These are phyloP conservation scores for Syngnathus floridae DNA, from an alignment of 2,113 vertebrate genomes.

Conservation along the genomic window DNA sequence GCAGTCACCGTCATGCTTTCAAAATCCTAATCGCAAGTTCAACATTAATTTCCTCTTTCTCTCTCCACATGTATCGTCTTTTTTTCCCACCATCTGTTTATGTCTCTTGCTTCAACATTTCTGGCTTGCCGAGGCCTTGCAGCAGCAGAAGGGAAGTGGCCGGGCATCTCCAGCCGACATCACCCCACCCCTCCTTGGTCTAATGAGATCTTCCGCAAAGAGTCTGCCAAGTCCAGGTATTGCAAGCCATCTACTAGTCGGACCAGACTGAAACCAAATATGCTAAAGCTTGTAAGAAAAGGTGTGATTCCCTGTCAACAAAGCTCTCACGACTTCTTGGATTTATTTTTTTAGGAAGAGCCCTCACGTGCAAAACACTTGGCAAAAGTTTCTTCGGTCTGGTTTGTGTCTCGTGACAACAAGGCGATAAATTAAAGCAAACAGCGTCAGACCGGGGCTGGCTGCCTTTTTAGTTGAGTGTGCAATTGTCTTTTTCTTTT, in stretches of 20 bases:
- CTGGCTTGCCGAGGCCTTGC: slow-evolving; percentile 26
- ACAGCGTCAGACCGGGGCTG: slow-evolving; percentile 25
- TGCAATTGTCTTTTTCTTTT: slow-evolving; percentile 21
- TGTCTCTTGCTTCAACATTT: slow-evolving; percentile 34
- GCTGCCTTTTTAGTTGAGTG: slow-evolving; percentile 34
- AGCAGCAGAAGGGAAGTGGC: slow-evolving; percentile 43
- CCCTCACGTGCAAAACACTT: slow-evolving; percentile 40
- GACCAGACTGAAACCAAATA: slow-evolving; percentile 31
- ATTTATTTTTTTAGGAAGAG: neutral
- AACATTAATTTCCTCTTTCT: slow-evolving; percentile 55
- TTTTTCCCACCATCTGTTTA: slow-evolving; percentile 27
- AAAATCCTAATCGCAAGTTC: slow-evolving; percentile 39
- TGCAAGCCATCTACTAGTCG: slow-evolving; percentile 31
- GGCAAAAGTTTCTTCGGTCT: slow-evolving; percentile 36
- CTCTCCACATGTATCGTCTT: slow-evolving; percentile 3
- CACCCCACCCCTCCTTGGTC: slow-evolving; percentile 6
- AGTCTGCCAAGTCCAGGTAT: slow-evolving; percentile 39
- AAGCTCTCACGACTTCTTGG: slow-evolving; percentile 16
- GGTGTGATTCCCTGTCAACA: slow-evolving; percentile 23
- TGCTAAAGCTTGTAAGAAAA: slow-evolving; percentile 24
- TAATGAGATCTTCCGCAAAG: slow-evolving; percentile 40
- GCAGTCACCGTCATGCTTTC: slow-evolving; percentile 28
- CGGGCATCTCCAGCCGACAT: slow-evolving; percentile 17
- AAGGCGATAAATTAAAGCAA: slow-evolving; percentile 52
- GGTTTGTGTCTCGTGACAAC: slow-evolving; percentile 31